Evolutionary conservation across 2,888 invertebrate genomes (phyloP), one percentile per base, ranked within the genome.

Genomic region (Beris morrisii): DNA sequence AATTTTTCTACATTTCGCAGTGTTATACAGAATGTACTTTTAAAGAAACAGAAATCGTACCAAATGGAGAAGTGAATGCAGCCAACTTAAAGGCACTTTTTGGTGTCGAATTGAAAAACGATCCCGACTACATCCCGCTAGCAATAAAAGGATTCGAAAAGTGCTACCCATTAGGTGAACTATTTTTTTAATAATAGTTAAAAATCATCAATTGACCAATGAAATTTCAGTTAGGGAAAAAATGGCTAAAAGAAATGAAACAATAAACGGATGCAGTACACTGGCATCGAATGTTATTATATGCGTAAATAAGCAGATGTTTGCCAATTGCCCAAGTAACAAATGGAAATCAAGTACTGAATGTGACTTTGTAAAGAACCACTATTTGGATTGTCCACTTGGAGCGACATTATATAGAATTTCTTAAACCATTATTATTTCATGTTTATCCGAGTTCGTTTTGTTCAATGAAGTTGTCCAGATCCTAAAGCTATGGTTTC

Each of bases 51-150:
- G 30, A 4, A 4, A 32, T 50, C 12, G 11, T 38, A 9, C 15
- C 22, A 50, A 52, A 61, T 15, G 52, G 28, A 13, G 46, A 38
- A 38, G 12, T 61, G 22, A 38, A 61, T n/a, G 3, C 32, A 38
- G 52, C 13, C 7, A 52, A 38, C 38, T 9, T 61, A 11, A 61
- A 61, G 22, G n/a, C 52, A 22, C 15, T 38, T 22, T 61, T 61
- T 7, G 52, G 50, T 12, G 38, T 11, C 9, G 61, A 61, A 50
- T 43, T 61, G 46, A 61, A 61, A 7, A n/a, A 6, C 4, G 61
- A 61, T 15, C 61, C 61, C 13, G 50, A 61, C 11, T 61, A 61
- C 22, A 61, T 61, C 15, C 61, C 61, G 11, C 7, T 61, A 13
- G 50, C 52, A 5, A 50, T 52, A 32, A 38, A 61, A 22, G 32